Evolutionary conservation across 2,113 vertebrate species (phyloP), one percentile per base, ranked within the genome.

Genomic region (Gavia stellata): DNA sequence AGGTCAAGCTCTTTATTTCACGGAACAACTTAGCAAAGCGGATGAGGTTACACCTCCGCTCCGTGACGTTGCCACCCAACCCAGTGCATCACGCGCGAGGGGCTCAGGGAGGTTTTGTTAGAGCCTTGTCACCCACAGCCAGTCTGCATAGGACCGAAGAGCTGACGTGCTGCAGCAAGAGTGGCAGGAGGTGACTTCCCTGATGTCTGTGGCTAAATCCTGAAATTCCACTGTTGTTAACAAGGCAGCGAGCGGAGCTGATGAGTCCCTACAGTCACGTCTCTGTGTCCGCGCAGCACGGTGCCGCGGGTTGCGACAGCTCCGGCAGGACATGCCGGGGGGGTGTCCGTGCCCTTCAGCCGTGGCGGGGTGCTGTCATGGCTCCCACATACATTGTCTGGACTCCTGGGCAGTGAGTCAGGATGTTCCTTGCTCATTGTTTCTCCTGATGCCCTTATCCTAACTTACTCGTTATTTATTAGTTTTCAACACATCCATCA

Each of bases 51-150:
- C 31, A 15, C 12, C 19, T 88, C 34, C 38, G n/a, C 49, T 61
- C n/a, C 0, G 0, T 58, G 34, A 13, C 1, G 6, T 25, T 79
- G n/a, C 44, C 45, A 18, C 68, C 45, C 42, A 56, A 8, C 34
- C 53, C 67, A 14, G 26, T 2, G 28, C 13, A 1, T n/a, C 24
- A 3, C 1, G 2, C 50, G 2, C 0, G 0, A n/a, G 40, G 18
- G 31, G 17, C 91, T 81, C 9, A 0, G 10, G 52, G 19, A 10
- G 50, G 3, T 40, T 75, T 75, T 19, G 4, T 66, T 25, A 17
- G 49, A 63, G 45, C 70, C 23, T 15, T 7, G 20, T 86, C 31
- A 5, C 49, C 28, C 86, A 8, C 9, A 12, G 20, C 40, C n/a
- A 18, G 6, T 10, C 63, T 0, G 0, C 0, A 3, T 20, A 65